Evolutionary conservation across 1,140 invertebrate genomes (phyloP).

Genomic region (Bemisia tabaci): DNA sequence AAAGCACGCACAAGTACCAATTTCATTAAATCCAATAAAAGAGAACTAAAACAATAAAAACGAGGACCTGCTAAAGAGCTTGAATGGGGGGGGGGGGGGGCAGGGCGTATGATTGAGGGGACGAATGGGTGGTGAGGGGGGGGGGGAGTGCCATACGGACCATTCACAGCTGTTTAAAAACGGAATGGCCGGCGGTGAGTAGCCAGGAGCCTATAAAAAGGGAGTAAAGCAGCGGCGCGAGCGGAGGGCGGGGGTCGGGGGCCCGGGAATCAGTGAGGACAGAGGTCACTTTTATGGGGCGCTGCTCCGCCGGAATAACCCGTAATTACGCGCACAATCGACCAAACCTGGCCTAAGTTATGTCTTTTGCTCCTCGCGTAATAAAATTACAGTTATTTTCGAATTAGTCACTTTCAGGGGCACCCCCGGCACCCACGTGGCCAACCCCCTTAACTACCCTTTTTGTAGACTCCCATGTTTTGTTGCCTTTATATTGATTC

Average conservation of each 20-base stretch:
- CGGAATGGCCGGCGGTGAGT: not conserved
- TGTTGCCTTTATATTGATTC: not conserved
- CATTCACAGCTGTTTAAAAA: not conserved
- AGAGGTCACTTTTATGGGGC: not conserved
- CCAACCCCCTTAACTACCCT: not conserved
- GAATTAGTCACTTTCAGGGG: not conserved
- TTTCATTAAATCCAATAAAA: not conserved
- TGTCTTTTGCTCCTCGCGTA: not conserved
- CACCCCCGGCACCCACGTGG: not conserved
- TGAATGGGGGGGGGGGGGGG: too few species aligned
- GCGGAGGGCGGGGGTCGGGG: not conserved
- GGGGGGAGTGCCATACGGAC: not conserved
- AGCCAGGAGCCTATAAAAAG: not conserved
- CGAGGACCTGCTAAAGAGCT: too few species aligned
- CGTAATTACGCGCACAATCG: not conserved
- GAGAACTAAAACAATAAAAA: not conserved
- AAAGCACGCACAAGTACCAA: not conserved
- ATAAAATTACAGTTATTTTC: not conserved
- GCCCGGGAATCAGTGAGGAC: not conserved
- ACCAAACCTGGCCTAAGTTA: not conserved
- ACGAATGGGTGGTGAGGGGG: not conserved
- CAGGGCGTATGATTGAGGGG: not conserved
- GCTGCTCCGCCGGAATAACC: not conserved
- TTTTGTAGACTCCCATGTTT: not conserved
- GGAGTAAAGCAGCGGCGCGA: too few species aligned